A percentile compares a stretch with the other conserved stretches of the same genome.
Evolutionary conservation across 2,888 invertebrate genomes (phyloP).

Genomic region (Mayetiola destructor): DNA sequence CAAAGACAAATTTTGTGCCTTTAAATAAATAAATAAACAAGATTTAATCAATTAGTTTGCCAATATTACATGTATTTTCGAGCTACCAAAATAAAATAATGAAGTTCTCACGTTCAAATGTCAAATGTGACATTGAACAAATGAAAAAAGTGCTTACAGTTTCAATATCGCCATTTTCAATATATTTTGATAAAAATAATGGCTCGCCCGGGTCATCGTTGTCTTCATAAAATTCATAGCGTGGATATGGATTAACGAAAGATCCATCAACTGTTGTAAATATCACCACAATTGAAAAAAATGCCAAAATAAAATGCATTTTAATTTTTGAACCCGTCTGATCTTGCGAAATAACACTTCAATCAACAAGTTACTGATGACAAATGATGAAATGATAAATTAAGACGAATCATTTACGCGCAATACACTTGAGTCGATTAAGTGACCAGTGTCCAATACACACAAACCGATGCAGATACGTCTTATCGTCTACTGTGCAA

Average conservation of each 20-base stretch:
- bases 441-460: too few relatives aligned
- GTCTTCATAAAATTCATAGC: slow-evolving; percentile 25
- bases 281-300: not conserved
- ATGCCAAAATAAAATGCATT: not conserved
- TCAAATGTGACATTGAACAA: too few relatives aligned
- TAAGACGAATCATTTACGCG: too few relatives aligned
- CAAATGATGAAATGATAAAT: too few relatives aligned
- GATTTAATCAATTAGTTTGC: not conserved
- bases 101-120: too few relatives aligned
- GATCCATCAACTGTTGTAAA: not conserved
- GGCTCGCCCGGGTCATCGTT: slow-evolving; percentile 40
- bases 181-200: slow-evolving; percentile 57
- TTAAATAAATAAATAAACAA: not conserved
- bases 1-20: slow-evolving; percentile 40
- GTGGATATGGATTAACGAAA: slow-evolving; percentile 34
- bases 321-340: too few relatives aligned
- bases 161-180: slow-evolving; percentile 54
- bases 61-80: not conserved
- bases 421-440: too few relatives aligned
- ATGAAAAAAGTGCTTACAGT: not conserved
- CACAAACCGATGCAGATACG: too few relatives aligned
- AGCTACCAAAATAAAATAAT: not conserved
- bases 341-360: too few relatives aligned
- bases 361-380: too few relatives aligned
- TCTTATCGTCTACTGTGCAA: too few relatives aligned